Evolutionary conservation across 2,797 vertebrate genomes (phyloP).

Genomic region (Philypnodon macrostomus): DNA sequence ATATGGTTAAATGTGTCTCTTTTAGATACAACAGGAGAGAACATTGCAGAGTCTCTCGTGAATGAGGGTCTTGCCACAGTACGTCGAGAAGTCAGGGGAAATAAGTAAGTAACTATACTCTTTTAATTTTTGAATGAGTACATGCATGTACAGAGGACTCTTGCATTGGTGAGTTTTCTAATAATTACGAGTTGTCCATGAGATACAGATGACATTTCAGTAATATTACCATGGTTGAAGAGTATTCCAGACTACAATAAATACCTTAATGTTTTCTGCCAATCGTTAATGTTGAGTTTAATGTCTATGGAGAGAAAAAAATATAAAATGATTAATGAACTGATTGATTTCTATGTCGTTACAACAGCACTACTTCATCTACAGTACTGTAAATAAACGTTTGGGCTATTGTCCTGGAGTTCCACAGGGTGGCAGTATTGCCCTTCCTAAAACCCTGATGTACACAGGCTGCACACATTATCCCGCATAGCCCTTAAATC

Average conservation of each 20-base stretch:
- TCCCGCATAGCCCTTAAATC: conserved; percentile 47
- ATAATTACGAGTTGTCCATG: no score
- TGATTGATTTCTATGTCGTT: no score
- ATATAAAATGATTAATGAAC: no score
- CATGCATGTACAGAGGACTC: no score
- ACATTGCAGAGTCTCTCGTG: conserved; percentile 91
- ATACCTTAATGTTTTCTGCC: no score
- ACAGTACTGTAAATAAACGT: not conserved
- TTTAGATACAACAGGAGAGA: conserved; percentile 90
- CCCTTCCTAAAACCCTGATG: conserved; percentile 37
- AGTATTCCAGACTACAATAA: no score
- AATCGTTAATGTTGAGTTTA: no score
- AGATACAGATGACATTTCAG: no score
- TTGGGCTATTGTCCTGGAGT: conserved; percentile 17
- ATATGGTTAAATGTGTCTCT: not conserved
- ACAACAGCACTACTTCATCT: not conserved
- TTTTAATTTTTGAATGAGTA: no score
- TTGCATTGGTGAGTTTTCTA: no score
- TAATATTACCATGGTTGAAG: no score
- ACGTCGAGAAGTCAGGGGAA: conserved; percentile 90
- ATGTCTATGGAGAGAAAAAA: no score
- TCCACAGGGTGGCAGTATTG: conserved; percentile 71
- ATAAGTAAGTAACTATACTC: conserved; percentile 84
- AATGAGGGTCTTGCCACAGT: conserved; percentile 88
- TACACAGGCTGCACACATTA: conserved; percentile 40